A percentile compares a stretch with the other conserved stretches of the same genome.
Evolutionary conservation across 2,888 invertebrate genomes (phyloP).

Genomic region (Trachelus stipa): DNA sequence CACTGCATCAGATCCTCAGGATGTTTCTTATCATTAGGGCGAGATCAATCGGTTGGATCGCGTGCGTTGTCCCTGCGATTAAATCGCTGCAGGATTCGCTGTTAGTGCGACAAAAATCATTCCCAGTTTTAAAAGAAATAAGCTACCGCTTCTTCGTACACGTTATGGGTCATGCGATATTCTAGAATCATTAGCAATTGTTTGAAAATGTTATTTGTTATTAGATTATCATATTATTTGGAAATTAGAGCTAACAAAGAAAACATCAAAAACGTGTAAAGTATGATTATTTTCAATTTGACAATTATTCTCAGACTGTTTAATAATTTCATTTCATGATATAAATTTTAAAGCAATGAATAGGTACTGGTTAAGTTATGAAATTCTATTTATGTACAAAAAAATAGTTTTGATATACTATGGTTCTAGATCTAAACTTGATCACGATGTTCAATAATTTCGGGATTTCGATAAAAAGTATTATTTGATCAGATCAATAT

Average conservation of each 20-base stretch:
- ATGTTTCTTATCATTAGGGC: slow-evolving; percentile 17
- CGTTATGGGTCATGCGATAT: neutral
- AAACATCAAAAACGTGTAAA: neutral
- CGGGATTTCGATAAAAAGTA: too few species aligned
- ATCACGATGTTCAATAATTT: too few species aligned
- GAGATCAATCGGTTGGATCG: slow-evolving; percentile 20
- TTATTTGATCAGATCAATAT: too few species aligned
- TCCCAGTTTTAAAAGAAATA: neutral
- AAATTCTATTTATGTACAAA: too few species aligned
- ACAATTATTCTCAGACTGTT: neutral
- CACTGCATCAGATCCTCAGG: slow-evolving; percentile 15
- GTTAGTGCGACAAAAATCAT: neutral
- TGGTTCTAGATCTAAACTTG: too few species aligned
- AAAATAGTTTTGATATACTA: too few species aligned
- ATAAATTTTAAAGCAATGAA: neutral
- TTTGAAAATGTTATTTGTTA: neutral
- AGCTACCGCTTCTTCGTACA: neutral
- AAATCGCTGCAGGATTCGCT: neutral
- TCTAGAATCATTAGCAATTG: neutral
- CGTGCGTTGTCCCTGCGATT: slow-evolving; percentile 13
- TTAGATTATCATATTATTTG: neutral
- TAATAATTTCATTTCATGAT: neutral
- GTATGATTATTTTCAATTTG: neutral
- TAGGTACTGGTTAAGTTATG: too few species aligned
- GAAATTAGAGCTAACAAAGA: neutral